Percentiles rank a stretch among this genome's conserved stretches.
Evolutionary conservation across 2,113 vertebrate genomes (phyloP).

Genomic region (Arenaria interpres): DNA sequence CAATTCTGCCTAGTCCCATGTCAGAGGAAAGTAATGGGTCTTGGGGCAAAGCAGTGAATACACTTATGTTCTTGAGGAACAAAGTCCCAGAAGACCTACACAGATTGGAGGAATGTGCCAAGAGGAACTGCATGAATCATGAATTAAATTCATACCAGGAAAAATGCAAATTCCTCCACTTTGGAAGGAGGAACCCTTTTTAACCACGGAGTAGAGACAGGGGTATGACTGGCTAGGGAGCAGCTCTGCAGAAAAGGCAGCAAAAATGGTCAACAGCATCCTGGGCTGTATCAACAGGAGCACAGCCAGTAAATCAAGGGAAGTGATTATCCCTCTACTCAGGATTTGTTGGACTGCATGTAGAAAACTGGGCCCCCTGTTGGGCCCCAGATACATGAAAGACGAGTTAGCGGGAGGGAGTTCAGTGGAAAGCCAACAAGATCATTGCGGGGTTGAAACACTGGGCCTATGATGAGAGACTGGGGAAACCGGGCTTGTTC

Average conservation of each 20-base stretch:
- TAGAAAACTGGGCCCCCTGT: not conserved
- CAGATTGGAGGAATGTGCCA: not conserved
- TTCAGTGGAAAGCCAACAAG: not conserved
- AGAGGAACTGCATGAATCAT: not conserved
- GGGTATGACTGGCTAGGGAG: not conserved
- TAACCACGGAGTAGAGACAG: not conserved
- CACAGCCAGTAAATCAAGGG: not conserved
- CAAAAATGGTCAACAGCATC: not conserved
- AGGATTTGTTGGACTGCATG: not conserved
- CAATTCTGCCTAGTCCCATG: not conserved
- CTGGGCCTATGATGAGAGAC: not conserved
- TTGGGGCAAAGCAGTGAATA: not conserved
- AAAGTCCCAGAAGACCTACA: not conserved
- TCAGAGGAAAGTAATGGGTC: not conserved
- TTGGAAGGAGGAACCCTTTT: not conserved
- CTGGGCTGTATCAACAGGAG: not conserved
- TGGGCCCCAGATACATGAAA: not conserved
- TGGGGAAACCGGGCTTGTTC: not conserved
- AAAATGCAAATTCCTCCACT: not conserved
- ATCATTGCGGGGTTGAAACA: not conserved
- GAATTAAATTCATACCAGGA: not conserved
- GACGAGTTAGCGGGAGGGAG: not conserved
- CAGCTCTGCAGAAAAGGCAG: not conserved
- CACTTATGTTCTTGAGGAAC: not conserved
- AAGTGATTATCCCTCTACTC: not conserved